Evolutionary conservation across 2,888 invertebrate genomes (phyloP), one percentile per base, ranked within the genome.

Genomic region (Drosophila macrospina): DNA sequence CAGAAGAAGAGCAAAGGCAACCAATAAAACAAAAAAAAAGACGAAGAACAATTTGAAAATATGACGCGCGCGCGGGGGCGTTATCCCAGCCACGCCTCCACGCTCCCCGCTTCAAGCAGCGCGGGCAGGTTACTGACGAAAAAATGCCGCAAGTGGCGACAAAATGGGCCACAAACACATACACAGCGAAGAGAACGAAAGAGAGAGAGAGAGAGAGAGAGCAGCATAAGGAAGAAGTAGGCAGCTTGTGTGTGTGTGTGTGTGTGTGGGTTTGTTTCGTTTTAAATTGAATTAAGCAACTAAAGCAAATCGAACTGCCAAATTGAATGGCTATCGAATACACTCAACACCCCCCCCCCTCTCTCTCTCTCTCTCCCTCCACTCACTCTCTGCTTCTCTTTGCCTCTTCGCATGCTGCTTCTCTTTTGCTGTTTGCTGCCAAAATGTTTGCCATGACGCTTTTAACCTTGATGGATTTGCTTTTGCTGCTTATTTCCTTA

Each of bases 391-490:
- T 20, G n/a, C 6, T 44, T 8, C 36, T 52, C 57, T 15, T 26
- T 4, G 16, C 5, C 11, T 13, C 15, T 30, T 11, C n/a, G 6
- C 28, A 1, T 7, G 34, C 32, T 24, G 13, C 20, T 20, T n/a
- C 44, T 15, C 15, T 24, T 36, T 34, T 15, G 16, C 41, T 37
- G 51, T 34, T 57, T 65, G 65, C 52, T 66, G 70, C 78, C 70
- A 78, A 82, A 82, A 78, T 82, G 76, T 80, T 80, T 80, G 78
- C 78, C 60, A 67, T 80, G 65, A 63, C 76, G 80, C 65, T 68
- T 78, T 74, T 74, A 83, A 77, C 81, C 80, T 83, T 82, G 82
- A 80, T 77, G 74, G 77, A 79, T 75, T 78, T 55, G 51, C 52
- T 63, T 51, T 59, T 54, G 13, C 15, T 41, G 39, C 52, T 15